phyloP scores from a whole-genome alignment of 2,113 vertebrate genomes.

The Anguilla japonica region DNA sequence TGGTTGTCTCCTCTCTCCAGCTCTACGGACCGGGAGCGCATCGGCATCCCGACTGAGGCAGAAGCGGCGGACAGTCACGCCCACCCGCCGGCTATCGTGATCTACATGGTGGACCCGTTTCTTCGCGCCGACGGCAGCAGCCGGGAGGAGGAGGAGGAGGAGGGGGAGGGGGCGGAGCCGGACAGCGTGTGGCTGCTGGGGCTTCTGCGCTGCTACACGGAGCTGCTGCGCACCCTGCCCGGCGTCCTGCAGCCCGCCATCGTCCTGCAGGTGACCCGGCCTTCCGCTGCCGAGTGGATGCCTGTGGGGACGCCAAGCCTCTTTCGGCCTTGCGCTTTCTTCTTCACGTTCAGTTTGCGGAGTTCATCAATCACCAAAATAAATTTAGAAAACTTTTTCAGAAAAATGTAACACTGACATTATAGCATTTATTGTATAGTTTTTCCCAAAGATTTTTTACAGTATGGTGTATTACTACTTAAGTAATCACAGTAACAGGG shows the following conservation, averaged over 20 bases:
- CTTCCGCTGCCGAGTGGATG: too few relatives aligned
- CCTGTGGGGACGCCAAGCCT: too few relatives aligned
- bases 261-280: conserved; percentile 82
- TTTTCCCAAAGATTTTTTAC: too few relatives aligned
- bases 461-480: too few relatives aligned
- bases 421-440: too few relatives aligned
- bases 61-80: conserved; percentile 83
- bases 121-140: conserved; percentile 71
- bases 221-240: conserved; percentile 88
- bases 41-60: conserved; percentile 86
- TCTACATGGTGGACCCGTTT: conserved; percentile 96
- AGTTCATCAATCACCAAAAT: too few relatives aligned
- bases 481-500: too few relatives aligned
- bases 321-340: too few relatives aligned
- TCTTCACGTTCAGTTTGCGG: too few relatives aligned
- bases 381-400: too few relatives aligned
- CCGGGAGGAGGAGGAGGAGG: conserved; percentile 74
- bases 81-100: conserved; percentile 87
- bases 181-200: conserved; percentile 89
- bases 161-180: conserved; percentile 49
- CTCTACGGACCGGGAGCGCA: conserved; percentile 81
- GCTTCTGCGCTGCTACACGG: conserved; percentile 91
- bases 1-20: conserved; percentile 52
- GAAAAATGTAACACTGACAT: too few relatives aligned
- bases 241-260: conserved; percentile 87